phyloP scores from a whole-genome alignment of 2,113 vertebrate species.

The Hymenochirus boettgeri region DNA sequence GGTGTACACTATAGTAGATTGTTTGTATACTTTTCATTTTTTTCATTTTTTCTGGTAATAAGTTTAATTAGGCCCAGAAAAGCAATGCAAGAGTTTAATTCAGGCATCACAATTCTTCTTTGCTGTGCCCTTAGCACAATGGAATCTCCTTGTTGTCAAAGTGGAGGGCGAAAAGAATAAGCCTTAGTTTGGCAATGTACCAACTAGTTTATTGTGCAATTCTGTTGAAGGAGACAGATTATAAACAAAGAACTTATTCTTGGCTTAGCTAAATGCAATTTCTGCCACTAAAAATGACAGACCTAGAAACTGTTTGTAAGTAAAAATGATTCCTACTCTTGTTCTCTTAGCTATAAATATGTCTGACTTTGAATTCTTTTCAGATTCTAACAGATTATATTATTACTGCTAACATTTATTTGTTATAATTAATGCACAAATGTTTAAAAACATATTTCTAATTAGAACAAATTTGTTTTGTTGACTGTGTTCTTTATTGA shows the following conservation, averaged over 20 bases:
- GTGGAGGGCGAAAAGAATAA: slow-evolving; percentile 53
- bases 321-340: slow-evolving; percentile 54
- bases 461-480: slow-evolving; percentile 5
- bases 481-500: background rate
- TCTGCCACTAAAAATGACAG: slow-evolving; percentile 62
- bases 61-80: slow-evolving; percentile 54
- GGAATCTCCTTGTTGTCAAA: slow-evolving; percentile 62
- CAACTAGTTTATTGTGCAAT: slow-evolving; percentile 60
- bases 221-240: slow-evolving; percentile 54
- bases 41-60: slow-evolving; percentile 41
- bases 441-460: slow-evolving; percentile 4
- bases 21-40: too few relatives aligned
- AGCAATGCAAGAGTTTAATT: slow-evolving; percentile 55
- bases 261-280: slow-evolving; percentile 59
- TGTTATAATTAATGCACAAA: background rate
- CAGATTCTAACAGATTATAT: slow-evolving; percentile 10
- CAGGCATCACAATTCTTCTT: slow-evolving; percentile 55
- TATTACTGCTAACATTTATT: slow-evolving; percentile 3
- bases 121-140: slow-evolving; percentile 54
- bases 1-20: too few relatives aligned
- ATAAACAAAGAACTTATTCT: slow-evolving; percentile 67
- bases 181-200: slow-evolving; percentile 57
- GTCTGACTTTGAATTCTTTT: slow-evolving; percentile 13
- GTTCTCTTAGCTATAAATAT: slow-evolving; percentile 51
- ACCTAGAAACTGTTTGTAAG: slow-evolving; percentile 53